Conservation (phyloP, 2,113 vertebrate species). For the Oncorhynchus masou region DNA sequence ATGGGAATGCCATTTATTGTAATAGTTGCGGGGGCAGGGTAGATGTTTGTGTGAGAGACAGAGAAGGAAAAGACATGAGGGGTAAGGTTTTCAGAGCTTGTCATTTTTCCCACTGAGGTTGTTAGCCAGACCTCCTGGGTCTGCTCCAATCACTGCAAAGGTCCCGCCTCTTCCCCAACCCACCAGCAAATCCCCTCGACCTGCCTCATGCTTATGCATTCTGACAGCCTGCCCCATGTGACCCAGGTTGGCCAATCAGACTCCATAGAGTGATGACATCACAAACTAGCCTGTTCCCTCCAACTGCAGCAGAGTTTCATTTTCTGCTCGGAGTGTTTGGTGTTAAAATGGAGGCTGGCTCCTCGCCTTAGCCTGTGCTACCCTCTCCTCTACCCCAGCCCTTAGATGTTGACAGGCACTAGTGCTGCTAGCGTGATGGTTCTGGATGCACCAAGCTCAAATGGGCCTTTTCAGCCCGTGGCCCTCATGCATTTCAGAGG, state of each 20-base stretch:
- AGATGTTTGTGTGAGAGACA: neutral
- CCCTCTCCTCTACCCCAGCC: slow-evolving; percentile 66
- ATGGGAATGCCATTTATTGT: neutral
- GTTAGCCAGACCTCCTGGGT: slow-evolving; percentile 56
- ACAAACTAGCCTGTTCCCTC: slow-evolving; percentile 91
- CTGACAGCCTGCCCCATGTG: slow-evolving; percentile 80
- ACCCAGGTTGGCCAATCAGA: slow-evolving; percentile 79
- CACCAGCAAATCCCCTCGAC: slow-evolving; percentile 71
- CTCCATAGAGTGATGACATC: slow-evolving; percentile 83
- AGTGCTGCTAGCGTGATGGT: slow-evolving; percentile 89
- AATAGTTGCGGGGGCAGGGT: neutral
- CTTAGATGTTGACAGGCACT: slow-evolving; percentile 95
- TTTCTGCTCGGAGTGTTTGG: slow-evolving; percentile 83
- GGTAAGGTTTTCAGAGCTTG: no score
- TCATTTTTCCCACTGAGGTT: neutral
- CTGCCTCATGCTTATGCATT: slow-evolving; percentile 78
- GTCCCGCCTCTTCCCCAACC: slow-evolving; percentile 56
- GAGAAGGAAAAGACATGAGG: neutral
- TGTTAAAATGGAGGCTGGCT: slow-evolving; percentile 98
- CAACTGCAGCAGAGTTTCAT: slow-evolving; percentile 93
- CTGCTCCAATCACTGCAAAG: slow-evolving; percentile 54
- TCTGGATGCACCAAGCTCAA: slow-evolving; percentile 88
- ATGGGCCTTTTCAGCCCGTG: slow-evolving; percentile 94
- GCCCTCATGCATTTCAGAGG: slow-evolving; percentile 95
- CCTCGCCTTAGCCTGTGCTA: slow-evolving; percentile 82